Evolutionary conservation across 2,113 vertebrate genomes (phyloP).

Genomic region (Limanda limanda): DNA sequence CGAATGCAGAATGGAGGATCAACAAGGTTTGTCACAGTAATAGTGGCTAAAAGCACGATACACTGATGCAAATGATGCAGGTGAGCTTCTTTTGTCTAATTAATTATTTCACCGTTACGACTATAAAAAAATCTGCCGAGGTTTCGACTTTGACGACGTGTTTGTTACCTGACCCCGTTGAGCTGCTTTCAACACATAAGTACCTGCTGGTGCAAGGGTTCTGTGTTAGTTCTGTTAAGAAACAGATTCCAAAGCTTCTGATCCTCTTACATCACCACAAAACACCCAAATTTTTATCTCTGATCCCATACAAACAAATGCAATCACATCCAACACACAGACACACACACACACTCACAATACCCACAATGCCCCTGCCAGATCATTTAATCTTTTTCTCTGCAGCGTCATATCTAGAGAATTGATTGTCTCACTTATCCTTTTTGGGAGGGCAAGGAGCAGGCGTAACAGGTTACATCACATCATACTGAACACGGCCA

Average conservation of each 20-base stretch:
- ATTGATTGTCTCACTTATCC: slow-evolving; percentile 1
- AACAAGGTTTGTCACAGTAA: no score
- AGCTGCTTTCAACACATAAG: slow-evolving; percentile 18
- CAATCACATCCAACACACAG: slow-evolving; percentile 44
- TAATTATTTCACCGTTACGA: no score
- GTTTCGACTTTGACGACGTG: slow-evolving; percentile 10
- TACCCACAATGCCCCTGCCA: slow-evolving; percentile 23
- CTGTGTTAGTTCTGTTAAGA: slow-evolving; percentile 45
- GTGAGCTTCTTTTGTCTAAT: no score
- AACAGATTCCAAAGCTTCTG: slow-evolving; percentile 64
- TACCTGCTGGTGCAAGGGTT: slow-evolving; percentile 30
- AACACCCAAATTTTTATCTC: slow-evolving; percentile 61
- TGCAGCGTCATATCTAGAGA: slow-evolving; percentile 35
- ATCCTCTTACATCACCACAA: slow-evolving; percentile 72
- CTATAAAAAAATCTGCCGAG: neutral
- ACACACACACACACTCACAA: slow-evolving; percentile 32
- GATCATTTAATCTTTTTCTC: slow-evolving; percentile 33
- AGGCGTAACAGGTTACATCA: slow-evolving; percentile 58
- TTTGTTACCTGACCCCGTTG: slow-evolving; percentile 22
- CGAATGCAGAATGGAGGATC: no score
- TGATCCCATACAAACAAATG: slow-evolving; percentile 56
- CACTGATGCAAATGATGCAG: no score
- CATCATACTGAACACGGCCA: slow-evolving; percentile 7
- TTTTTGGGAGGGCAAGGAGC: slow-evolving; percentile 4
- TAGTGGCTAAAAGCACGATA: no score